These are phyloP conservation scores for Odontamblyopus lacepedii DNA, from an alignment of 2,797 vertebrate species.

Conservation along the genomic window DNA sequence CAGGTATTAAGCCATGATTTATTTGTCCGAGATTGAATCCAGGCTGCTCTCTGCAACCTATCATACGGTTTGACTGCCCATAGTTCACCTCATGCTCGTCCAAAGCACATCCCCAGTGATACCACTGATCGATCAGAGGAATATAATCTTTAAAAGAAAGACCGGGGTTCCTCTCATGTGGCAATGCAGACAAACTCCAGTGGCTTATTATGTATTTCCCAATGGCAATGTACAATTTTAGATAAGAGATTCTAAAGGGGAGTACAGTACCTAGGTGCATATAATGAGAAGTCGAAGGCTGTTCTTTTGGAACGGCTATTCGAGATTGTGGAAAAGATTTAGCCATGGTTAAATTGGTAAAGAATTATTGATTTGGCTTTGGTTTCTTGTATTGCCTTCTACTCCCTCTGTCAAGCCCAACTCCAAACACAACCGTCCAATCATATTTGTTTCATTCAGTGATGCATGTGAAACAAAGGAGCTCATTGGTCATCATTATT, in stretches of 20 bases:
- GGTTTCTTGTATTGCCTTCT: conserved; percentile 34
- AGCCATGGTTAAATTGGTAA: conserved; percentile 34
- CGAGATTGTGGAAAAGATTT: conserved; percentile 44
- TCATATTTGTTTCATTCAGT: no score
- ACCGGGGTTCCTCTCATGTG: conserved; percentile 47
- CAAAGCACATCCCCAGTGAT: conserved; percentile 47
- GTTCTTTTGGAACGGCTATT: conserved; percentile 46
- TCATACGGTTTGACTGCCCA: conserved; percentile 54
- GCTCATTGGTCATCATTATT: no score
- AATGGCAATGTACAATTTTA: conserved; percentile 34
- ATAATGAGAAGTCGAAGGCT: conserved; percentile 33
- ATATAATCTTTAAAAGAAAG: conserved; percentile 65
- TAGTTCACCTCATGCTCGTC: conserved; percentile 46
- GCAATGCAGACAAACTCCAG: conserved; percentile 25
- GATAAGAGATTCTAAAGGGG: conserved; percentile 23
- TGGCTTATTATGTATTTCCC: conserved; percentile 48
- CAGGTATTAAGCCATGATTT: conserved; percentile 71
- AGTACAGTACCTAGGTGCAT: conserved; percentile 24
- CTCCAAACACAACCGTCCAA: no score
- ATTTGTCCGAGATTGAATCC: conserved; percentile 71
- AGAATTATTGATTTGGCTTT: conserved; percentile 58
- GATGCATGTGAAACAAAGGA: no score
- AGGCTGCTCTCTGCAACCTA: conserved; percentile 54
- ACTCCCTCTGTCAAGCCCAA: no score
- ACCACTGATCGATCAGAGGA: conserved; percentile 56